Evolutionary conservation across 2,888 invertebrate genomes (phyloP), one percentile per base, ranked within the genome.

Genomic region (Netelia inedita): DNA sequence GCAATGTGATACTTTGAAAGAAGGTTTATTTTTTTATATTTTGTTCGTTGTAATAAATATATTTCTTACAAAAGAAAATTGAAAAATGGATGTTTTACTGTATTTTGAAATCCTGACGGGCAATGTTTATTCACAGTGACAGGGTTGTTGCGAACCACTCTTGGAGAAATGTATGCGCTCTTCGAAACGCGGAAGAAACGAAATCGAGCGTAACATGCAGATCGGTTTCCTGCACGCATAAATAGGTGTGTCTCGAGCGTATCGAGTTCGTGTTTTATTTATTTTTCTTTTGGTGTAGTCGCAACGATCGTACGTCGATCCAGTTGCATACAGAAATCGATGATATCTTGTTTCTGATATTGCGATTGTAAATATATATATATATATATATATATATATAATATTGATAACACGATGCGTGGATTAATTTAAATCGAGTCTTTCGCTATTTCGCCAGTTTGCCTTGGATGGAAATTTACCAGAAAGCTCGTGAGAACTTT

Each of bases 1-100:
- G 78, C 63, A 78, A 85, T 82, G 85, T 85, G 83, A 85, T 87
- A 85, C 65, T 75, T 78, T 69, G 66, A 80, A 78, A 69, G 65
- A 75, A 74, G 23, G 66, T 72, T 79, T 83, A 74, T 68, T 79
- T 85, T 83, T 79, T 83, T 72, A 79, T 82, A 68, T 72, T 73
- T 68, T 79, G 79, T 79, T 72, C 74, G 78, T 79, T 76, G 61
- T 69, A 83, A 79, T 79, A 69, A 79, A 83, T 41, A 73, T 16
- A 79, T 46, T 61, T 73, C 50, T 43, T 71, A 14, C 19, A 69
- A 71, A 82, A 53, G 1, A 57, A 1, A 57, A 19, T 19, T 19
- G 19, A 57, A 57, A 57, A 57, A 57, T 57, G 57, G 43, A 19
- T 6, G 35, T 35, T 35, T 50, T 59, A 6, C 8, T 55, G 3